Conservation (phyloP, 2,113 vertebrate species). For the Anas platyrhynchos region DNA sequence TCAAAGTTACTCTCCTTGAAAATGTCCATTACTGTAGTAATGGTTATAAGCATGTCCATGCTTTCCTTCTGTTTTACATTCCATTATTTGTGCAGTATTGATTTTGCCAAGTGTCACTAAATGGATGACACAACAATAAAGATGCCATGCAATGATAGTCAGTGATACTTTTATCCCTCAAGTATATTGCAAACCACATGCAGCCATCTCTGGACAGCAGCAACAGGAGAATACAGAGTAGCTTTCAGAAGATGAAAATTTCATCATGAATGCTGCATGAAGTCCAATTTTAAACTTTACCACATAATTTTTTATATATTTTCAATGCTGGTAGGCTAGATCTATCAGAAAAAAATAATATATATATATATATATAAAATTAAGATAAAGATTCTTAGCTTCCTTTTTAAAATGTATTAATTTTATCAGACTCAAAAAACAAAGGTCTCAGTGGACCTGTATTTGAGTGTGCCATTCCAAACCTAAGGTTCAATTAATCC, state of each 20-base stretch:
- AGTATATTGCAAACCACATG: background rate
- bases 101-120: slow-evolving; percentile 27
- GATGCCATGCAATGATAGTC: background rate
- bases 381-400: background rate
- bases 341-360: background rate
- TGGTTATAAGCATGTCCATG: background rate
- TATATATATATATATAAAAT: too few species aligned
- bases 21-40: background rate
- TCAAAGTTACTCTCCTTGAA: background rate
- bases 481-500: background rate
- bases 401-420: background rate
- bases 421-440: background rate
- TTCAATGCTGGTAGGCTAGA: background rate
- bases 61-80: background rate
- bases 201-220: background rate
- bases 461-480: background rate
- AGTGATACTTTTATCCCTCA: background rate
- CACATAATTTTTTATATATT: background rate
- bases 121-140: slow-evolving; percentile 9
- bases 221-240: background rate
- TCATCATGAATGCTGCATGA: background rate
- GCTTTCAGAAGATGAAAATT: background rate
- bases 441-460: background rate
- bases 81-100: background rate
- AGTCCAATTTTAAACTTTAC: background rate